Conservation (phyloP, 1,140 invertebrate genomes). For the Drosophila leontia region DNA sequence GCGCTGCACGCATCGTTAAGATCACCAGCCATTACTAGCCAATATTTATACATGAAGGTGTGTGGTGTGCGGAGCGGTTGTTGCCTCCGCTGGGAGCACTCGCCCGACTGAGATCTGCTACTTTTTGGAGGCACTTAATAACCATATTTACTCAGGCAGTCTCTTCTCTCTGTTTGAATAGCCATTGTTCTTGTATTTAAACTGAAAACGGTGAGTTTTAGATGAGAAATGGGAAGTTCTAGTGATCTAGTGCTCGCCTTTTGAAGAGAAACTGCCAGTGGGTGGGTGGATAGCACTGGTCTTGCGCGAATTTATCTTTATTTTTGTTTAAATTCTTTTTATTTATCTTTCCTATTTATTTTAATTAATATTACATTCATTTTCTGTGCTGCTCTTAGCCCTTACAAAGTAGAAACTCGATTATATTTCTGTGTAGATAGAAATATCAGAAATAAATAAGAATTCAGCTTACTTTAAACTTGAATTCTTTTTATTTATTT, state of each 20-base stretch:
- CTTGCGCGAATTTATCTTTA: background rate
- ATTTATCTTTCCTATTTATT: background rate
- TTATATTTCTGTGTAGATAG: background rate
- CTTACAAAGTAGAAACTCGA: background rate
- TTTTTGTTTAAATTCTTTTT: background rate
- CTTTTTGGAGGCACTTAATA: conserved; percentile 28
- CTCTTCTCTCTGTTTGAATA: conserved; percentile 16
- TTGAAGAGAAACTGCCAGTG: background rate
- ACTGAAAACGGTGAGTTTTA: conserved; percentile 1
- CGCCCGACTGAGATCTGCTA: background rate
- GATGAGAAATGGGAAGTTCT: conserved; percentile 19
- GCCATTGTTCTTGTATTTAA: conserved; percentile 1
- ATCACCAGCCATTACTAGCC: conserved; percentile 41
- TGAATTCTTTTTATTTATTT: too few species aligned
- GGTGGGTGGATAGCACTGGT: background rate
- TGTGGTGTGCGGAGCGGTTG: conserved; percentile 33
- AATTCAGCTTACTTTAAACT: too few species aligned
- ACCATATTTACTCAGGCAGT: conserved; percentile 21
- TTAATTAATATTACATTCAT: background rate
- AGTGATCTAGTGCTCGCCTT: conserved; percentile 23
- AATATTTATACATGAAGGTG: conserved; percentile 12
- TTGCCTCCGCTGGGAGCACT: conserved; percentile 18
- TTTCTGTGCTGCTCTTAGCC: background rate
- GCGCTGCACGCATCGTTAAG: conserved; percentile 73
- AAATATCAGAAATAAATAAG: too few species aligned